Evolutionary conservation across 2,888 invertebrate genomes (phyloP).

Genomic region (Asteroscopus sphinx): DNA sequence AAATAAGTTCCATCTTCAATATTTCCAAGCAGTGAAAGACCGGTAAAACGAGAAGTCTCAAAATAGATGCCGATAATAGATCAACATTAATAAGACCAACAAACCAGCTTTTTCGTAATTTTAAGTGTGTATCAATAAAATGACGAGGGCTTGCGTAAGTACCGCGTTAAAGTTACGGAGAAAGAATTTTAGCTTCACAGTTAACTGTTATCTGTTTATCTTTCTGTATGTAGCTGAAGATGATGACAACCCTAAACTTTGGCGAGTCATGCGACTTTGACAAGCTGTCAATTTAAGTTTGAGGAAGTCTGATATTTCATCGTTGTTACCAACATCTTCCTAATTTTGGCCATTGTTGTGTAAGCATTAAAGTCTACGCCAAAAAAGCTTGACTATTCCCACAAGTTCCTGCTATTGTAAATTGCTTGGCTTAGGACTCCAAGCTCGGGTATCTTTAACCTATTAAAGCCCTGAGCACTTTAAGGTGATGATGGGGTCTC

Average conservation of each 20-base stretch:
- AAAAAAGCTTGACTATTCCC: neutral
- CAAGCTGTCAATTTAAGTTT: neutral
- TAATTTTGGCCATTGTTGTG: neutral
- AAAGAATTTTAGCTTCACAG: constrained; percentile 29
- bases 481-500: no score
- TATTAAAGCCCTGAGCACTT: no score
- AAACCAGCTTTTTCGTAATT: constrained; percentile 56
- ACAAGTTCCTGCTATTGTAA: no score
- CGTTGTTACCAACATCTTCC: neutral
- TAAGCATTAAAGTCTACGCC: neutral
- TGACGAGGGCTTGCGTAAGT: constrained; percentile 55
- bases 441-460: no score
- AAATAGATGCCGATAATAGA: constrained; percentile 42
- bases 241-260: constrained; percentile 11
- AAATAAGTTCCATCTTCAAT: constrained; percentile 44
- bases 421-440: no score
- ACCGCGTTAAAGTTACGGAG: constrained; percentile 34
- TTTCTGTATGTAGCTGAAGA: constrained; percentile 1
- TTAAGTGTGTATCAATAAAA: constrained; percentile 55
- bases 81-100: constrained; percentile 41
- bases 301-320: constrained; percentile 1
- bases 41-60: constrained; percentile 41
- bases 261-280: neutral
- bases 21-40: constrained; percentile 19
- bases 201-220: constrained; percentile 7